Conservation (phyloP, 2,113 vertebrate genomes). For the Dipodomys merriami region DNA sequence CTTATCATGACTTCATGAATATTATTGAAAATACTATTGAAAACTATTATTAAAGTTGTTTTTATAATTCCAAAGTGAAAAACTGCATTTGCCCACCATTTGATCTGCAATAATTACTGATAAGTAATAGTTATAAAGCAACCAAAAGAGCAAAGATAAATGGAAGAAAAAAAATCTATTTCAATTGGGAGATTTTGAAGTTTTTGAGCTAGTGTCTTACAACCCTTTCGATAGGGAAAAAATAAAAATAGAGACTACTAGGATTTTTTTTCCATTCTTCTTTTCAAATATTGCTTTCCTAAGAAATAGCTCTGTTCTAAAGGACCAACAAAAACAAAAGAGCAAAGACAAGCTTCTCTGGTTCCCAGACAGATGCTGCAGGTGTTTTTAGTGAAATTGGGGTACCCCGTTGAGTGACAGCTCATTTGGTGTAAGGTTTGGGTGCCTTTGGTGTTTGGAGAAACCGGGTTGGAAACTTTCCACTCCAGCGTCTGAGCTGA, state of each 20-base stretch:
- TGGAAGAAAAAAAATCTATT: slow-evolving; percentile 82
- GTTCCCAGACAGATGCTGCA: neutral
- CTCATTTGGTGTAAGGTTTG: slow-evolving; percentile 68
- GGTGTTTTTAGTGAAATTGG: neutral
- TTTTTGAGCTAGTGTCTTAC: slow-evolving; percentile 42
- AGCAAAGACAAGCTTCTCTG: neutral
- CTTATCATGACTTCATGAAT: slow-evolving; percentile 74
- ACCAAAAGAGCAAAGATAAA: slow-evolving; percentile 82
- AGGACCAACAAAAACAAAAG: neutral
- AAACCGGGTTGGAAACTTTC: slow-evolving; percentile 75
- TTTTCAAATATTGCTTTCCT: slow-evolving; percentile 17
- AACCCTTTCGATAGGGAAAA: neutral
- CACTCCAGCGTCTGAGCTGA: slow-evolving; percentile 67
- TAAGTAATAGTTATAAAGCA: slow-evolving; percentile 80
- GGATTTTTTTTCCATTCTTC: neutral
- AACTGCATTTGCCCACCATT: slow-evolving; percentile 84
- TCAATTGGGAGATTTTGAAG: slow-evolving; percentile 79
- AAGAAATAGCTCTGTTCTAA: slow-evolving; percentile 13
- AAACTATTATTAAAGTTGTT: slow-evolving; percentile 62
- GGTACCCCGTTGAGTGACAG: slow-evolving; percentile 40
- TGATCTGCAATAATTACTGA: slow-evolving; percentile 68
- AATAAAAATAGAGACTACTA: neutral
- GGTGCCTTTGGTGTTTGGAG: slow-evolving; percentile 68
- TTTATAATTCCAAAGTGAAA: slow-evolving; percentile 83
- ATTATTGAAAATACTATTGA: slow-evolving; percentile 68